These are phyloP conservation scores for Octonoba sinensis DNA, from an alignment of 2,888 invertebrate genomes.

Conservation along the genomic window DNA sequence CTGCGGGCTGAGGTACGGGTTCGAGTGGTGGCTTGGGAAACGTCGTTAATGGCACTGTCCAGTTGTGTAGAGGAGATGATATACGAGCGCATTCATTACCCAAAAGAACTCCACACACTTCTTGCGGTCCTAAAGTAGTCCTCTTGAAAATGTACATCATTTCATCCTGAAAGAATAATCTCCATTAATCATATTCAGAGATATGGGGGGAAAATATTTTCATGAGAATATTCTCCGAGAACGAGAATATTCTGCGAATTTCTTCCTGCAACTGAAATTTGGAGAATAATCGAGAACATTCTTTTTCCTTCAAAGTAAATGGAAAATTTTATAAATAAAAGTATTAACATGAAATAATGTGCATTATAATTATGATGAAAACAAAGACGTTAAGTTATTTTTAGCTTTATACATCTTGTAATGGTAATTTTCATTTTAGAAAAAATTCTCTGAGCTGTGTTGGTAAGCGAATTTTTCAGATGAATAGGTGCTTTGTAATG, in stretches of 20 bases:
- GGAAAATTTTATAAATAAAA: neutral
- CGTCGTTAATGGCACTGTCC: constrained; percentile 65
- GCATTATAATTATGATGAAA: too few relatives aligned
- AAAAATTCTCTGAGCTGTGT: too few relatives aligned
- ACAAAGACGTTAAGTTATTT: too few relatives aligned
- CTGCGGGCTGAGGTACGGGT: too few relatives aligned
- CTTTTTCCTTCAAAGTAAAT: too few relatives aligned
- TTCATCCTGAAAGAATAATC: constrained; percentile 61
- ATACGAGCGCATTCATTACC: constrained; percentile 64
- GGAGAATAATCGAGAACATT: too few relatives aligned
- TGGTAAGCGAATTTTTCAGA: too few relatives aligned
- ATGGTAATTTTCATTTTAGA: too few relatives aligned
- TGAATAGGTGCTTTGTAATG: too few relatives aligned
- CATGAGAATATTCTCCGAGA: neutral
- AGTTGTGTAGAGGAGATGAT: constrained; percentile 64
- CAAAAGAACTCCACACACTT: constrained; percentile 65
- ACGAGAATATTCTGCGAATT: neutral
- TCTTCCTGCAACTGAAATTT: too few relatives aligned
- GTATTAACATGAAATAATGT: neutral
- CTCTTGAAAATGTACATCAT: constrained; percentile 63
- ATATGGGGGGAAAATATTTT: neutral
- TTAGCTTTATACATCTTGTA: too few relatives aligned
- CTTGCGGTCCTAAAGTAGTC: constrained; percentile 57
- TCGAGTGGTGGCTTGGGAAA: constrained; percentile 40
- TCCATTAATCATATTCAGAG: neutral